Conservation (phyloP, 1,140 invertebrate genomes). For the Drosophila kohkoa region DNA sequence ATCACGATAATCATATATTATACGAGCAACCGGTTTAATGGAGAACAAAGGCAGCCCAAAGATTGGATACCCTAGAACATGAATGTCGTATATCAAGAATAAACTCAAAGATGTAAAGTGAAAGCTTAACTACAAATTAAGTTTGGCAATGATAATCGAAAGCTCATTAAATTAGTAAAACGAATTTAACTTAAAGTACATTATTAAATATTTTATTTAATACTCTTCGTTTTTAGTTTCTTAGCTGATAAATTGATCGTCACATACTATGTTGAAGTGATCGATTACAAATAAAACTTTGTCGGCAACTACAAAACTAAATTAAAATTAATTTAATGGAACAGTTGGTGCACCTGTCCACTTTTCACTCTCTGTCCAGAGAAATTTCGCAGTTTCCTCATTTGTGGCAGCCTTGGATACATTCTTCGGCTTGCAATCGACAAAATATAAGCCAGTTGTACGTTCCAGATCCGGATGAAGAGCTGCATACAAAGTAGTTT, state of each 20-base stretch:
- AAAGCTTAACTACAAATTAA: no score
- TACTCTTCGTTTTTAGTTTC: no score
- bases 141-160: no score
- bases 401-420: slow-evolving; percentile 87
- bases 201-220: no score
- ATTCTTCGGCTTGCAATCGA: slow-evolving; percentile 87
- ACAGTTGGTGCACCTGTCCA: slow-evolving; percentile 85
- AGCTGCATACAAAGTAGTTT: slow-evolving; percentile 90
- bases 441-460: slow-evolving; percentile 91
- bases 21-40: not conserved
- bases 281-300: not conserved
- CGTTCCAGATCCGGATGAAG: slow-evolving; percentile 89
- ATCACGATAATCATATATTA: not conserved
- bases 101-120: no score
- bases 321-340: not conserved
- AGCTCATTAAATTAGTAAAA: no score
- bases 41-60: not conserved
- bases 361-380: slow-evolving; percentile 93
- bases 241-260: no score
- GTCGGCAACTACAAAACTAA: not conserved
- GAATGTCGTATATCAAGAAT: no score
- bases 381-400: slow-evolving; percentile 87
- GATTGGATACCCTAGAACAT: not conserved
- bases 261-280: not conserved
- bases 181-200: no score